phyloP scores from a whole-genome alignment of 2,797 vertebrate genomes.

The Trachurus trachurus region DNA sequence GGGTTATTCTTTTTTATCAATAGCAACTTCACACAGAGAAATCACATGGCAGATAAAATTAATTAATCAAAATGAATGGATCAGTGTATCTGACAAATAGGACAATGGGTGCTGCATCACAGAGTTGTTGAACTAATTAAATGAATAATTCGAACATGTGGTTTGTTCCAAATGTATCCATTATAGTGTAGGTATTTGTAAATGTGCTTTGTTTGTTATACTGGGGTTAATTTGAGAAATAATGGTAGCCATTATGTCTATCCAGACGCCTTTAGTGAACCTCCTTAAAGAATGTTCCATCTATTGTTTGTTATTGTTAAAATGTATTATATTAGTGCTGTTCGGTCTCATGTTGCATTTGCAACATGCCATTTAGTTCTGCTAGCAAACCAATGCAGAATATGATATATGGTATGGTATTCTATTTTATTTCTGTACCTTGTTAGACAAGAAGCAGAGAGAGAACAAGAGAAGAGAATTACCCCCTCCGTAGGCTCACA shows the following conservation, averaged over 20 bases:
- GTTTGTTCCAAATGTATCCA: not conserved
- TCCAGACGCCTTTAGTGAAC: not conserved
- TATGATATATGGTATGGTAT: not conserved
- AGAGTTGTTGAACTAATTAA: not conserved
- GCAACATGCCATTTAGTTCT: slow-evolving; percentile 8
- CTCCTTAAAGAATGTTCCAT: not conserved
- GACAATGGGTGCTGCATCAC: not conserved
- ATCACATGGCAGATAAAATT: not conserved
- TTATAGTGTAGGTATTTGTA: not conserved
- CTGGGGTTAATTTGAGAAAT: not conserved
- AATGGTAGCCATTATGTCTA: not conserved
- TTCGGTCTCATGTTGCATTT: not conserved
- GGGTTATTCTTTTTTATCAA: slow-evolving; percentile 5
- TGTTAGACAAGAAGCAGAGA: no score
- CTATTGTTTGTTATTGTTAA: not conserved
- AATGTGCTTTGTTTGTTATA: not conserved
- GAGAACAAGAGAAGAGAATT: no score
- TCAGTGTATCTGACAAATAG: not conserved
- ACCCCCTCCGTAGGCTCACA: not conserved
- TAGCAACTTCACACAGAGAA: slow-evolving; percentile 9
- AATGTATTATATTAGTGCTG: not conserved
- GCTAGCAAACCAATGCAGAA: not conserved
- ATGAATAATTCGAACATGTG: not conserved
- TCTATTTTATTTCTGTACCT: no score
- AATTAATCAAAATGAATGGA: not conserved